Evolutionary conservation across 2,888 invertebrate genomes (phyloP).

Genomic region (Punctoribates punctum): DNA sequence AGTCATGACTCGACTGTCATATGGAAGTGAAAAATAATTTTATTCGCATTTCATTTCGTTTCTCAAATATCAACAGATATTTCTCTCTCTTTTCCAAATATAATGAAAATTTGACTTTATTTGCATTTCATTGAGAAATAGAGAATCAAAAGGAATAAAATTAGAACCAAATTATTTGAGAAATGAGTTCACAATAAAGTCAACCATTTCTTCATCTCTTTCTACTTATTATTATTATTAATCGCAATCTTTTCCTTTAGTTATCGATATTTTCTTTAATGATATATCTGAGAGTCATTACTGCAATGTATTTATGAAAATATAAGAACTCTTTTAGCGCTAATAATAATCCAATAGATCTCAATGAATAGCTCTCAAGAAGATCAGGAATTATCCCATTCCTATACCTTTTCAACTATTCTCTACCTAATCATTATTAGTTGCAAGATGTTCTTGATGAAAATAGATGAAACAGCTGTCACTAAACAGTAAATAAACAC

Average conservation of each 20-base stretch:
- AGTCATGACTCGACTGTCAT: background rate
- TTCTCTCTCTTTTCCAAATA: too few relatives aligned
- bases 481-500: too few relatives aligned
- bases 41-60: background rate
- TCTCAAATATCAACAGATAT: slow-evolving; percentile 8
- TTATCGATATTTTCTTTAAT: background rate
- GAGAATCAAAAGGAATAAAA: background rate
- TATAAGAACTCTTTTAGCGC: background rate
- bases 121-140: background rate
- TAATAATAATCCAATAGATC: background rate
- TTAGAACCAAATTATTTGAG: background rate
- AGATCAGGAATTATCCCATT: too few relatives aligned
- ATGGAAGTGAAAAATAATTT: background rate
- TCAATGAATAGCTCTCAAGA: too few relatives aligned
- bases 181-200: background rate
- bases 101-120: too few relatives aligned
- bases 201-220: background rate
- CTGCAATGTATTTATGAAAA: slow-evolving; percentile 2
- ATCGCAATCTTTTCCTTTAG: background rate
- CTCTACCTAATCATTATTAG: too few relatives aligned
- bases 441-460: too few relatives aligned
- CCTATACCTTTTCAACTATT: too few relatives aligned
- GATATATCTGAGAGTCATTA: slow-evolving; percentile 26
- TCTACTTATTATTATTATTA: background rate
- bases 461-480: too few relatives aligned